These are phyloP conservation scores for Drosophila ercepeae DNA, from an alignment of 1,140 invertebrate species.

Conservation along the genomic window DNA sequence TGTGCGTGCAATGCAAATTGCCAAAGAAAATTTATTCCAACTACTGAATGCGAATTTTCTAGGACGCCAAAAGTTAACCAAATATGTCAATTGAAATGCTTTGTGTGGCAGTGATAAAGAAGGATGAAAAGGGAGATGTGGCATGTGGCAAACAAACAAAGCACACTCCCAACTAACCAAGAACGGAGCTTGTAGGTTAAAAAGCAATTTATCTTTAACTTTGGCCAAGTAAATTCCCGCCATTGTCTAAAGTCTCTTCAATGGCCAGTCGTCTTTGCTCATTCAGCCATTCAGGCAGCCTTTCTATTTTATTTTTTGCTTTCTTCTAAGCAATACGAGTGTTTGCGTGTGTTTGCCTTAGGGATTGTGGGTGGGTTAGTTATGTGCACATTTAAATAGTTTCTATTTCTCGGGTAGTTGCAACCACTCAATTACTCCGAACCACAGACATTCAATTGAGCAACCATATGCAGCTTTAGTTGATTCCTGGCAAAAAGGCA, in stretches of 20 bases:
- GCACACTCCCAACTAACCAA: slow-evolving; percentile 58
- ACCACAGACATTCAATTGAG: slow-evolving; percentile 68
- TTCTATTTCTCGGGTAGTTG: slow-evolving; percentile 53
- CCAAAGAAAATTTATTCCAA: slow-evolving; percentile 76
- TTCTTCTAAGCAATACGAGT: background rate
- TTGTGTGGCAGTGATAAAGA: slow-evolving; percentile 28
- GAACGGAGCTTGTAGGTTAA: slow-evolving; percentile 73
- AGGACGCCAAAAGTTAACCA: slow-evolving; percentile 73
- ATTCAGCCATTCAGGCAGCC: background rate
- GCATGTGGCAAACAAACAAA: slow-evolving; percentile 63
- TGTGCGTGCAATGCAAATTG: slow-evolving; percentile 72
- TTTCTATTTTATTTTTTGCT: background rate
- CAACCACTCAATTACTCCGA: slow-evolving; percentile 74
- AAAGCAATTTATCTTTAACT: slow-evolving; percentile 81
- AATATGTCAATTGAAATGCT: slow-evolving; percentile 75
- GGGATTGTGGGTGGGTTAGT: slow-evolving; percentile 17
- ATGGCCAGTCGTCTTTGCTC: slow-evolving; percentile 21
- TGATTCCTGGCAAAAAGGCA: slow-evolving; percentile 49
- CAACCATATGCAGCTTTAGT: slow-evolving; percentile 40
- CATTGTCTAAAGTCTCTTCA: slow-evolving; percentile 76
- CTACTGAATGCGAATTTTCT: slow-evolving; percentile 61
- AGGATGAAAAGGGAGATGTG: slow-evolving; percentile 11
- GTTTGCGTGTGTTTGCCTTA: slow-evolving; percentile 6
- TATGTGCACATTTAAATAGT: slow-evolving; percentile 65
- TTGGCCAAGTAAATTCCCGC: slow-evolving; percentile 71